These are phyloP conservation scores for Tridacna gigas DNA, from an alignment of 2,888 invertebrate genomes.

Conservation along the genomic window DNA sequence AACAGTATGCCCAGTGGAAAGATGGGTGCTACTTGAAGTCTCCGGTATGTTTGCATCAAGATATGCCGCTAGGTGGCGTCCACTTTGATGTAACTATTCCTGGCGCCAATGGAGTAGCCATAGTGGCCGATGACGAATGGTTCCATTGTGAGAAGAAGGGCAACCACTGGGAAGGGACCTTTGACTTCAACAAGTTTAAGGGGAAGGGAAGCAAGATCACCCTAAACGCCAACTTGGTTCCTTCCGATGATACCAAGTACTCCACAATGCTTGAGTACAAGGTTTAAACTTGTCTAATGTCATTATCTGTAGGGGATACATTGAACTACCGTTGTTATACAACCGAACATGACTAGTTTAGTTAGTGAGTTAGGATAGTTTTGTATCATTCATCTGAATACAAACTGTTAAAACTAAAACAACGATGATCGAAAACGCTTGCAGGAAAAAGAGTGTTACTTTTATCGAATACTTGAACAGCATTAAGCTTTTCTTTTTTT, in stretches of 20 bases:
- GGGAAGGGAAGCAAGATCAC: constrained; percentile 80
- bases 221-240: constrained; percentile 82
- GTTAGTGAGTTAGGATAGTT: too few relatives aligned
- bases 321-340: too few relatives aligned
- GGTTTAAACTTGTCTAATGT: constrained; percentile 59
- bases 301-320: too few relatives aligned
- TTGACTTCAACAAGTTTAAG: constrained; percentile 76
- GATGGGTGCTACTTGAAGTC: constrained; percentile 83
- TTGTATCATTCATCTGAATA: too few relatives aligned
- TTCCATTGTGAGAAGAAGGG: constrained; percentile 81
- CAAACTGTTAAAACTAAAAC: too few relatives aligned
- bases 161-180: constrained; percentile 80
- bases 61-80: constrained; percentile 69
- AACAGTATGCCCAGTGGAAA: constrained; percentile 85
- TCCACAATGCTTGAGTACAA: constrained; percentile 83
- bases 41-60: constrained; percentile 76
- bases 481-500: too few relatives aligned
- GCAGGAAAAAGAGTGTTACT: too few relatives aligned
- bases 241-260: constrained; percentile 81
- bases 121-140: constrained; percentile 83
- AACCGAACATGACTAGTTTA: too few relatives aligned
- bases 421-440: too few relatives aligned
- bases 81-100: constrained; percentile 80
- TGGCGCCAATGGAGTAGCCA: constrained; percentile 81
- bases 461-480: too few relatives aligned